Evolutionary conservation across 2,797 vertebrate genomes (phyloP).

Genomic region (Masticophis lateralis): DNA sequence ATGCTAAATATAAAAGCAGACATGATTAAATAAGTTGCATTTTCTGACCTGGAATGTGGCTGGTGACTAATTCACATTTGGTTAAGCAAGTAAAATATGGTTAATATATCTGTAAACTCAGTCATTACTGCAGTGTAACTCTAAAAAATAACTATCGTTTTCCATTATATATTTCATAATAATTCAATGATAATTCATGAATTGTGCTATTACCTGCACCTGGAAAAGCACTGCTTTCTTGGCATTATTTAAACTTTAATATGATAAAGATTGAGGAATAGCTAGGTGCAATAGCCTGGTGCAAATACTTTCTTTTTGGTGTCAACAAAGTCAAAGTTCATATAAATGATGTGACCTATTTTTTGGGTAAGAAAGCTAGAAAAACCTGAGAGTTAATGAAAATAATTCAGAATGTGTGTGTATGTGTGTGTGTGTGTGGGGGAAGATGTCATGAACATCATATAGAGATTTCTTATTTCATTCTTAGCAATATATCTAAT

Average conservation of each 20-base stretch:
- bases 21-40: constrained; percentile 6
- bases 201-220: not conserved
- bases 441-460: not conserved
- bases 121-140: not conserved
- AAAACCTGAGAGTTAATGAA: not conserved
- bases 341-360: not conserved
- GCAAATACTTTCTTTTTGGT: constrained; percentile 7
- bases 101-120: not conserved
- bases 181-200: not conserved
- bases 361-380: not conserved
- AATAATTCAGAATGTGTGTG: not conserved
- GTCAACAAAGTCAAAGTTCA: not conserved
- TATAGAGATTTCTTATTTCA: not conserved
- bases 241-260: constrained; percentile 14
- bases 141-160: not conserved
- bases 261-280: constrained; percentile 17
- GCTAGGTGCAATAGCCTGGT: not conserved
- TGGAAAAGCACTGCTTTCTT: not conserved
- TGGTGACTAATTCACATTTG: not conserved
- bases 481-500: not conserved
- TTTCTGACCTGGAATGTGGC: constrained; percentile 37
- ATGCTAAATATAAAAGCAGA: constrained; percentile 33
- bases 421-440: rapidly evolving
- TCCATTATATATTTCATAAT: not conserved
- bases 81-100: constrained; percentile 22